These are phyloP conservation scores for Thymallus thymallus DNA, from an alignment of 2,113 vertebrate genomes.

Conservation along the genomic window DNA sequence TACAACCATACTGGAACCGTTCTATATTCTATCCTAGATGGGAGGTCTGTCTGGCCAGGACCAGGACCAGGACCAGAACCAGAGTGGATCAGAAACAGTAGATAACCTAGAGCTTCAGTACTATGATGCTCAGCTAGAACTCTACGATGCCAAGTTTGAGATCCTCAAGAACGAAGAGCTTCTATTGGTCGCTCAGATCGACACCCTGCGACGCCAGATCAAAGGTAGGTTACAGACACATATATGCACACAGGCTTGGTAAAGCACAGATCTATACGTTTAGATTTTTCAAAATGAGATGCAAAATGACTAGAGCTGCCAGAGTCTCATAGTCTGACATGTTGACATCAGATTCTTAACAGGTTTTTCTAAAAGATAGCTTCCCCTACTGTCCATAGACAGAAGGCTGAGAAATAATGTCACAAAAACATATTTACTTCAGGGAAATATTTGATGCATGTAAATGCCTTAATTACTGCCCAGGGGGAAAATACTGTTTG, in stretches of 20 bases:
- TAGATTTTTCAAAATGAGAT: no score
- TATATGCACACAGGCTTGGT: not conserved
- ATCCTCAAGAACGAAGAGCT: conserved; percentile 90
- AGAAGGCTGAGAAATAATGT: not conserved
- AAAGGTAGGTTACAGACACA: conserved; percentile 77
- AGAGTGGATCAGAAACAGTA: conserved; percentile 49
- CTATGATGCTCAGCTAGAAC: conserved; percentile 88
- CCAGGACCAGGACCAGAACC: conserved; percentile 33
- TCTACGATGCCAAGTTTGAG: conserved; percentile 90
- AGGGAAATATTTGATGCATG: conserved; percentile 43
- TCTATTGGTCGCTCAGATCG: conserved; percentile 84
- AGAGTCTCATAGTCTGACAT: no score
- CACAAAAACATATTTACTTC: conserved; percentile 32
- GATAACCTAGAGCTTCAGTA: conserved; percentile 88
- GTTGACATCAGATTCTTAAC: no score
- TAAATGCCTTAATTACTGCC: conserved; percentile 58
- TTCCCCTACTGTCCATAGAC: not conserved
- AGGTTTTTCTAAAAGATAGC: not conserved
- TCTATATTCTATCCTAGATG: conserved; percentile 70
- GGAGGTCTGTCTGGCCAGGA: conserved; percentile 62
- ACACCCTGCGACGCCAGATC: conserved; percentile 83
- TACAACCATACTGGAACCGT: not conserved
- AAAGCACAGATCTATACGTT: no score
- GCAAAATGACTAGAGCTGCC: no score
- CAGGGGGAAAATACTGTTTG: conserved; percentile 39